These are phyloP conservation scores for Sylvilagus bachmani DNA, from an alignment of 2,113 vertebrate genomes.

Conservation along the genomic window DNA sequence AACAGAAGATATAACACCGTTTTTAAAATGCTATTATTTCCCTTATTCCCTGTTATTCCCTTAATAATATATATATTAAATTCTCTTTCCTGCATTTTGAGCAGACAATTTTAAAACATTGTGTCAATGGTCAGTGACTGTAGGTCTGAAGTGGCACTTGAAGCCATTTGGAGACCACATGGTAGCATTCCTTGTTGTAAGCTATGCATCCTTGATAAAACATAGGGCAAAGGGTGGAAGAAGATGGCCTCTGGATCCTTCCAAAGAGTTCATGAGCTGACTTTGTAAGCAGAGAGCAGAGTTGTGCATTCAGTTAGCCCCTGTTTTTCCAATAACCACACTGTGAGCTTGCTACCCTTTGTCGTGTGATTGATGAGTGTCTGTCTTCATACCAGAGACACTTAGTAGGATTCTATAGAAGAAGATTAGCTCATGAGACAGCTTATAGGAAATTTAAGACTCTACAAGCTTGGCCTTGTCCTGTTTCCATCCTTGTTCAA, in stretches of 20 bases:
- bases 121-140: neutral
- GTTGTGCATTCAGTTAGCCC: neutral
- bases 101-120: conserved; percentile 31
- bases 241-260: neutral
- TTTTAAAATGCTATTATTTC: conserved; percentile 29
- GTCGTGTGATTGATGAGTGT: neutral
- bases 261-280: neutral
- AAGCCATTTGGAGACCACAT: neutral
- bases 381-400: conserved; percentile 13
- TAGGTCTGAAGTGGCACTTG: neutral
- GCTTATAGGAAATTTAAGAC: conserved; percentile 38
- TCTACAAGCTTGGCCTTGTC: conserved; percentile 1
- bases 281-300: neutral
- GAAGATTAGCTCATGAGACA: neutral
- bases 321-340: conserved; percentile 5
- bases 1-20: conserved; percentile 40
- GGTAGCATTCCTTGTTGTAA: neutral
- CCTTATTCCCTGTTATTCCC: neutral
- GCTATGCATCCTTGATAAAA: neutral
- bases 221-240: neutral
- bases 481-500: neutral
- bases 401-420: conserved; percentile 32
- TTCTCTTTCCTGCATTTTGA: conserved; percentile 49
- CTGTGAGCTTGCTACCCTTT: conserved; percentile 16
- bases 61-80: neutral